Conservation (phyloP, 1,140 invertebrate species). For the Zaprionus kolodkinae region DNA sequence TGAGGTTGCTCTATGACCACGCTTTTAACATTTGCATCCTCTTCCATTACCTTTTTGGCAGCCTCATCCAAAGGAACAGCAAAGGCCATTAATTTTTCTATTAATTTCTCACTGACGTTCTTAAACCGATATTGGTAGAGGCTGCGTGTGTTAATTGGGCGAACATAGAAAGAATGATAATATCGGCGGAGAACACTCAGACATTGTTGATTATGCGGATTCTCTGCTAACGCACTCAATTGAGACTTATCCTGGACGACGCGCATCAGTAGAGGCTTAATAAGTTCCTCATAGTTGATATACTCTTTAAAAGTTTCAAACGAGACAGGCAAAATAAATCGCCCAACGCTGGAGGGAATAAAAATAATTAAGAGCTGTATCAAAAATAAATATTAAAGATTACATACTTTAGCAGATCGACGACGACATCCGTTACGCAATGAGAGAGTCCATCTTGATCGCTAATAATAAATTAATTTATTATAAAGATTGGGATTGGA, state of each 20-base stretch:
- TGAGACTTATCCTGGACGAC: slow-evolving; percentile 3
- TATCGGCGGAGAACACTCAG: slow-evolving; percentile 25
- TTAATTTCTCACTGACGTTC: background rate
- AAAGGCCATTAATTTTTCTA: slow-evolving; percentile 8
- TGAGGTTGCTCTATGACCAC: background rate
- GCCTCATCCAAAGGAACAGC: slow-evolving; percentile 26
- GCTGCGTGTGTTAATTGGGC: background rate
- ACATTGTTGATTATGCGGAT: slow-evolving; percentile 7
- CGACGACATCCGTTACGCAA: slow-evolving; percentile 12
- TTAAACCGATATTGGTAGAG: slow-evolving; percentile 27
- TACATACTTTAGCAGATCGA: slow-evolving; percentile 31
- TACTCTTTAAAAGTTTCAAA: slow-evolving; percentile 29
- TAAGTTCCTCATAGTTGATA: slow-evolving; percentile 38
- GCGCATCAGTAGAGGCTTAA: slow-evolving; percentile 20
- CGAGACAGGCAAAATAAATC: slow-evolving; percentile 37
- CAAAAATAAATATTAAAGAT: background rate
- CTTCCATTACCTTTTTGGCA: background rate
- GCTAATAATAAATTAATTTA: background rate
- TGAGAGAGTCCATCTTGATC: background rate
- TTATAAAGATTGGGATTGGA: too few species aligned
- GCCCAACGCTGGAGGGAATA: background rate
- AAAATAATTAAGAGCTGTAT: background rate
- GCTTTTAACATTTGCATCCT: background rate
- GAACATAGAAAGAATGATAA: slow-evolving; percentile 48
- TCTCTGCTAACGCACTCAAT: background rate